These are phyloP conservation scores for Phodopus roborovskii DNA, from an alignment of 2,113 vertebrate genomes.

Conservation along the genomic window DNA sequence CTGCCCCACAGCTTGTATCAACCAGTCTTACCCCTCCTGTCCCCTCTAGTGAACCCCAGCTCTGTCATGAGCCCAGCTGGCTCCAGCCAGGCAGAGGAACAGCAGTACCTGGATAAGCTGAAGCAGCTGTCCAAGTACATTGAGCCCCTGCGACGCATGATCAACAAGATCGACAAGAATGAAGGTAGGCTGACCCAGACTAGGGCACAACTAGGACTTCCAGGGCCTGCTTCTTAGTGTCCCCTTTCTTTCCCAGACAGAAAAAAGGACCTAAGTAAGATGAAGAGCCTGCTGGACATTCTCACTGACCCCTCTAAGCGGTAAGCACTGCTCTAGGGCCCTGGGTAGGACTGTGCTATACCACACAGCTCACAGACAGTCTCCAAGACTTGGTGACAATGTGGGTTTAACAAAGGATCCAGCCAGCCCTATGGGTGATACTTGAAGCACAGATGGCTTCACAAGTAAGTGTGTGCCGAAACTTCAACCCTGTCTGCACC, in stretches of 20 bases:
- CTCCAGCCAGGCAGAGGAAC: constrained; percentile 94
- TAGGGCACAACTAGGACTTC: rapidly evolving
- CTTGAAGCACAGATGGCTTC: background rate
- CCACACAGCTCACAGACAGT: background rate
- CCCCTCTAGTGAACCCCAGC: constrained; percentile 92
- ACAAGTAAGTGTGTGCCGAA: background rate
- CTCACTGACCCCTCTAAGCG: constrained; percentile 97
- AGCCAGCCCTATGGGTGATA: background rate
- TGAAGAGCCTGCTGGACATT: constrained; percentile 99
- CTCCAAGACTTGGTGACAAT: background rate
- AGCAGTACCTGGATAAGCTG: constrained; percentile 98
- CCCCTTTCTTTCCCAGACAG: constrained; percentile 88
- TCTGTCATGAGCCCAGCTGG: constrained; percentile 96
- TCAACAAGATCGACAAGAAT: constrained; percentile 99
- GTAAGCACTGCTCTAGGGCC: constrained; percentile 81
- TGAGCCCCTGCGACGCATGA: constrained; percentile 97
- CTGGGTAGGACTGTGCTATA: background rate
- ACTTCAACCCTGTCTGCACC: background rate
- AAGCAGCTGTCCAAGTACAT: constrained; percentile 99
- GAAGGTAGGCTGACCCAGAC: constrained; percentile 89
- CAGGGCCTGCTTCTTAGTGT: background rate
- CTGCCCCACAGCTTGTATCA: background rate
- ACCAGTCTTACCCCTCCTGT: background rate
- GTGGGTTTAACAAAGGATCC: background rate
- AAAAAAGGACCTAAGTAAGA: constrained; percentile 99